These are phyloP conservation scores for Acanthornis magna DNA, from an alignment of 2,797 vertebrate species.

Conservation along the genomic window DNA sequence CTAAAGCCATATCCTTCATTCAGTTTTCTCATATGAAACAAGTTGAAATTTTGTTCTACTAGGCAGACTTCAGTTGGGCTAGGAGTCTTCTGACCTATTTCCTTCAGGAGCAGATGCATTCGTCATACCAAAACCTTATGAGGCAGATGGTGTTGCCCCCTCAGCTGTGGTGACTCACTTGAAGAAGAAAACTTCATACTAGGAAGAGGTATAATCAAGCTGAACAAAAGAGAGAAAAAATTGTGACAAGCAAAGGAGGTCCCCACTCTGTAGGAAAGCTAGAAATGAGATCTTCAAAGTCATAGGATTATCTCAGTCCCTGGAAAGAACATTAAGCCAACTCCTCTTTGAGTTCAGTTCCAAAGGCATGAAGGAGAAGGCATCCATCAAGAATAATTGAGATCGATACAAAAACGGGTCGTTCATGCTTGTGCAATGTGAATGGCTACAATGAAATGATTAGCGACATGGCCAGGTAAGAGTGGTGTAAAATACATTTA, in stretches of 20 bases:
- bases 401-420: neutral
- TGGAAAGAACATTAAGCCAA: neutral
- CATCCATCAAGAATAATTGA: neutral
- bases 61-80: rapidly evolving
- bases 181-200: neutral
- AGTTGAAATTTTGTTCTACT: neutral
- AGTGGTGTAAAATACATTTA: neutral
- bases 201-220: neutral
- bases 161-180: neutral
- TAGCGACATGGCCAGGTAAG: neutral
- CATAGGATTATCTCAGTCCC: neutral
- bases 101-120: neutral
- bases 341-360: neutral
- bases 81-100: neutral
- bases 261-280: neutral
- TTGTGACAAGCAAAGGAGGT: neutral
- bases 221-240: neutral
- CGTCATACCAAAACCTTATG: neutral
- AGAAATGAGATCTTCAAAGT: neutral
- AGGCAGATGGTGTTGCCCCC: neutral
- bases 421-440: neutral
- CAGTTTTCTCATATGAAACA: neutral
- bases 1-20: rapidly evolving
- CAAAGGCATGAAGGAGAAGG: neutral
- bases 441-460: neutral